These are phyloP conservation scores for Toxonevra muliebris DNA, from an alignment of 2,888 invertebrate species.

Conservation along the genomic window DNA sequence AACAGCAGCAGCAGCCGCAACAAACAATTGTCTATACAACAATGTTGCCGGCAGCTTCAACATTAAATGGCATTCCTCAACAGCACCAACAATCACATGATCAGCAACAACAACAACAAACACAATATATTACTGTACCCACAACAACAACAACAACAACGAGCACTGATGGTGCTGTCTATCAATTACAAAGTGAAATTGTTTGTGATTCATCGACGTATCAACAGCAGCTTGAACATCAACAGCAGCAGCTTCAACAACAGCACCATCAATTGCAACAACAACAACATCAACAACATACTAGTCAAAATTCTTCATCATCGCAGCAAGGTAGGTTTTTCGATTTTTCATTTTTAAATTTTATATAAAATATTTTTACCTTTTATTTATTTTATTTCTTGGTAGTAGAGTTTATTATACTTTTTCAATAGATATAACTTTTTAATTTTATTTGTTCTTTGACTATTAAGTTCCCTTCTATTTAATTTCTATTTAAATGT, in stretches of 20 bases:
- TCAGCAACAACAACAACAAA: conserved; percentile 46
- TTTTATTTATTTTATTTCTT: conserved; percentile 22
- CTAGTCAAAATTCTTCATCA: conserved; percentile 29
- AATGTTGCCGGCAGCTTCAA: conserved; percentile 58
- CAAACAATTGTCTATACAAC: conserved; percentile 48
- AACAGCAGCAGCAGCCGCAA: conserved; percentile 41
- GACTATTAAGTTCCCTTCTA: neutral
- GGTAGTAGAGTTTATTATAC: conserved; percentile 1
- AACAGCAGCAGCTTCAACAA: conserved; percentile 45
- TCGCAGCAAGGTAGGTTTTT: conserved; percentile 47
- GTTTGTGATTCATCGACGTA: conserved; percentile 53
- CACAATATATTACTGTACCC: conserved; percentile 41
- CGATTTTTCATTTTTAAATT: conserved; percentile 5
- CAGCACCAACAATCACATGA: conserved; percentile 44
- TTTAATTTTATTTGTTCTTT: too few species aligned
- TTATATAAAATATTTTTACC: conserved; percentile 20
- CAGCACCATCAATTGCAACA: conserved; percentile 32
- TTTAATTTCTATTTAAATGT: conserved; percentile 18
- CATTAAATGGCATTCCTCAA: conserved; percentile 57
- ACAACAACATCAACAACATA: conserved; percentile 35
- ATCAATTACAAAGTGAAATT: conserved; percentile 60
- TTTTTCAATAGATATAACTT: too few species aligned
- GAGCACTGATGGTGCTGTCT: conserved; percentile 58
- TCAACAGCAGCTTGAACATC: conserved; percentile 50
- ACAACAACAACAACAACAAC: conserved; percentile 35